A percentile compares a stretch with the other conserved stretches of the same genome.
Conservation (phyloP, 2,888 invertebrate genomes). For the Crioceris asparagi region DNA sequence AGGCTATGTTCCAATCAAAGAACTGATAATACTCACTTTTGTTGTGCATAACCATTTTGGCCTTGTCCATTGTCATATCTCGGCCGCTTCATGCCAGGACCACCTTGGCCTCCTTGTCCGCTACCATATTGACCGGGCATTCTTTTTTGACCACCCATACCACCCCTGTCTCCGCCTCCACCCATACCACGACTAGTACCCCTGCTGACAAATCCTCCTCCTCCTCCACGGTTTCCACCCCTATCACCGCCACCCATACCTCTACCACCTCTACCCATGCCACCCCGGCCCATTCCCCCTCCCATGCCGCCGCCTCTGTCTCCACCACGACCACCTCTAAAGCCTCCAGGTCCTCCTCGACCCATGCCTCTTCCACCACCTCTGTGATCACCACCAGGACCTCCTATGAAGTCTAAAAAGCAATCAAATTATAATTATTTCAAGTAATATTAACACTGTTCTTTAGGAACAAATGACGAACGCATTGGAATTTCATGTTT, state of each 20-base stretch:
- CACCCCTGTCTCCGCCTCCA: constrained; percentile 22
- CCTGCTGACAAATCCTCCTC: constrained; percentile 5
- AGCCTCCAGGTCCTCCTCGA: constrained; percentile 8
- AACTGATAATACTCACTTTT: constrained; percentile 1
- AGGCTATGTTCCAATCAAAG: no score
- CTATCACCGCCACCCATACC: constrained; percentile 14
- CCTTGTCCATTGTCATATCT: constrained; percentile 27
- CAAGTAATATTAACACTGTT: no score
- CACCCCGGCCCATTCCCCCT: constrained; percentile 12
- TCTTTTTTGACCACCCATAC: constrained; percentile 19
- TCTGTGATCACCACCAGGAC: constrained; percentile 15
- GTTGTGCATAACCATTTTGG: constrained; percentile 25
- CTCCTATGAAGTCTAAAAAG: constrained; percentile 13
- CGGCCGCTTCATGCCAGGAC: constrained; percentile 27
- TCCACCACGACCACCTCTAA: constrained; percentile 7
- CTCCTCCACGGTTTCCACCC: constrained; percentile 10
- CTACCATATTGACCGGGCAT: constrained; percentile 22
- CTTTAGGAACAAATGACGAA: no score
- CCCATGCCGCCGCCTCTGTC: constrained; percentile 17
- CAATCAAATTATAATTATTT: no score
- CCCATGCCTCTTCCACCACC: constrained; percentile 18
- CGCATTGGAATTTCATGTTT: no score
- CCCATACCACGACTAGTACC: constrained; percentile 7
- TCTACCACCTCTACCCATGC: constrained; percentile 16
- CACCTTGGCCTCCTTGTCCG: constrained; percentile 22